Base-by-base conservation (phyloP, 2,113 vertebrate species). In the Dromas ardeola region DNA sequence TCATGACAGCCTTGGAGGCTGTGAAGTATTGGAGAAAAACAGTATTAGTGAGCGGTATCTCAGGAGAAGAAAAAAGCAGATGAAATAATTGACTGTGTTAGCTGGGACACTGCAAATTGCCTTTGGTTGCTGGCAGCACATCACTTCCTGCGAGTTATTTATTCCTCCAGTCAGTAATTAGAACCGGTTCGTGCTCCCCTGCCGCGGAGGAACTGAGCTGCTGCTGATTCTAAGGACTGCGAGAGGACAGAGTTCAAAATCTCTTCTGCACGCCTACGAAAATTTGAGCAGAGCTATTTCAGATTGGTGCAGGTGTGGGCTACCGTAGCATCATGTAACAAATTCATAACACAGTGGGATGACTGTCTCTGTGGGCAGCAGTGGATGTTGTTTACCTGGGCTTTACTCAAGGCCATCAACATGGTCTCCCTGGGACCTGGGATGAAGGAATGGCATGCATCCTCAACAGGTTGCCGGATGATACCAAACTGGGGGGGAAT, bases 111-210 rank as follows among this genome's bases (percentile, higher is more conserved):
- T 76, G 74, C 81, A 88, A 85, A 65, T 88, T 94, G 84, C 91
- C 66, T 94, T 94, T 69, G 59, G 58, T 90, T 96, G 74, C 87
- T 95, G 95, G 96, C 93, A 93, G 81, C 70, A 56, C 81, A 80
- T 95, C 73, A 70, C 71, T 96, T 96, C 90, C 90, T 94, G 52
- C 1, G 66, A 63, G 91, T 94, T 97, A 96, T 81, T 96, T 96
- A 95, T 94, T 96, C 61, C 36, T 93, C 21, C 55, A 55, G 87
- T 85, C 43, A 43, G 87, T 96, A 96, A 95, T 96, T 96, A 93
- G 90, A 95, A 76, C 62, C 40, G 38, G 77, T 88, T 94, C 73
- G 76, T 90, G 52, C 53, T 96, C 40, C 40, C 65, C 34, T 88
- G 61, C 81, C 7, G 0, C 9, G 40, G 15, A 43, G 78, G 62